Percentiles rank a stretch among this genome's conserved stretches.
Conservation (phyloP, 2,888 invertebrate genomes). For the Ellobium chinense region DNA sequence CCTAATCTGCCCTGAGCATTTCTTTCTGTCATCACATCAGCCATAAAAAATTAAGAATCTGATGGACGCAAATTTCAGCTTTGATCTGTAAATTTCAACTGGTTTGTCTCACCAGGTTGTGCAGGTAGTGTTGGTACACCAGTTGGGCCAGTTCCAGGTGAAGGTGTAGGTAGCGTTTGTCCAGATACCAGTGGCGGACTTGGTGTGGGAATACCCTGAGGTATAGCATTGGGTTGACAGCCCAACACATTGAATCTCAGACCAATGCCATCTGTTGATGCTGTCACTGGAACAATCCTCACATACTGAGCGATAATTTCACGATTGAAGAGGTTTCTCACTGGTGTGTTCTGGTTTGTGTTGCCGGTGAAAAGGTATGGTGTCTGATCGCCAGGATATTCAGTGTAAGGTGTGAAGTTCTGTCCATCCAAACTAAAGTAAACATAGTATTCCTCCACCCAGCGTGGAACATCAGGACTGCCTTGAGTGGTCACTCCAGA, state of each 20-base stretch:
- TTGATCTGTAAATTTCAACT: not conserved
- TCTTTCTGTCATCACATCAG: too few relatives aligned
- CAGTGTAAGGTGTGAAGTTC: constrained; percentile 61
- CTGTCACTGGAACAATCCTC: constrained; percentile 59
- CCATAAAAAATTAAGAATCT: not conserved
- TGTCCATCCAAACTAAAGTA: constrained; percentile 63
- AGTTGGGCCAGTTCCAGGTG: constrained; percentile 33
- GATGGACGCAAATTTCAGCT: not conserved
- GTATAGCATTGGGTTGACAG: constrained; percentile 61
- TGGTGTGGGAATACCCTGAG: constrained; percentile 48
- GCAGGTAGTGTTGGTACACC: constrained; percentile 35
- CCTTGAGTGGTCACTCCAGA: constrained; percentile 69
- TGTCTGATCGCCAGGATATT: constrained; percentile 52
- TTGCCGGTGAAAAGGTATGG: constrained; percentile 62
- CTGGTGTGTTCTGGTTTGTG: constrained; percentile 55
- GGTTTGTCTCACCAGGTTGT: not conserved
- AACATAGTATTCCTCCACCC: constrained; percentile 62
- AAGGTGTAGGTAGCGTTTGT: constrained; percentile 14
- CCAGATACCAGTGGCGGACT: constrained; percentile 15
- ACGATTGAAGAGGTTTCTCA: constrained; percentile 66
- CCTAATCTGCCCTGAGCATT: too few relatives aligned
- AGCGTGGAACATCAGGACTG: constrained; percentile 55
- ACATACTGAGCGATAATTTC: constrained; percentile 65
- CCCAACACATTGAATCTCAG: constrained; percentile 65
- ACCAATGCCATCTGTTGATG: constrained; percentile 55